These are phyloP conservation scores for Heteromyza rotundicornis DNA, from an alignment of 2,888 invertebrate species.

Conservation along the genomic window DNA sequence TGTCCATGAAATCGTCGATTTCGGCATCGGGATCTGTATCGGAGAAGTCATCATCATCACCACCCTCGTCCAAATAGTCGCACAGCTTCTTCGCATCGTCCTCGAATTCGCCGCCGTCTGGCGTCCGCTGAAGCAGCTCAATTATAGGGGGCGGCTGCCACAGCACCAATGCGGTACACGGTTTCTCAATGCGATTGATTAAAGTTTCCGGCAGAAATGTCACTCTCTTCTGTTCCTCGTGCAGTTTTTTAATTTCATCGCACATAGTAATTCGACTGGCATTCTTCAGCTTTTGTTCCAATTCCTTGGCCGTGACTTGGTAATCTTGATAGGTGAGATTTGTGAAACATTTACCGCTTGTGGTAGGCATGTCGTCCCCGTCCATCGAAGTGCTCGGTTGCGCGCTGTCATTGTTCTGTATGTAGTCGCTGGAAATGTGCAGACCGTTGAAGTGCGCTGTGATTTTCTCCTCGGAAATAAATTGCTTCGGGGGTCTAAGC, in stretches of 20 bases:
- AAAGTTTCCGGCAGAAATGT: slow-evolving; percentile 74
- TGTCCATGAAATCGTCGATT: slow-evolving; percentile 50
- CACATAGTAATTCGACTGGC: slow-evolving; percentile 70
- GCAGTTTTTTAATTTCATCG: slow-evolving; percentile 72
- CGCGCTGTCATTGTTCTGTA: slow-evolving; percentile 34
- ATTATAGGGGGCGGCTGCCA: slow-evolving; percentile 77
- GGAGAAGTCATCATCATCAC: slow-evolving; percentile 12
- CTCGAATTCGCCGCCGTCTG: slow-evolving; percentile 11
- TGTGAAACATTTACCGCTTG: slow-evolving; percentile 42
- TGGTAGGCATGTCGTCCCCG: slow-evolving; percentile 44
- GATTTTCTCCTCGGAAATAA: slow-evolving; percentile 85
- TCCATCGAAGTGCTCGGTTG: slow-evolving; percentile 7
- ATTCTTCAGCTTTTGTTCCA: slow-evolving; percentile 59
- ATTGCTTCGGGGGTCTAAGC: slow-evolving; percentile 71
- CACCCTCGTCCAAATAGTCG: background rate
- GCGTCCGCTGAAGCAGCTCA: slow-evolving; percentile 27
- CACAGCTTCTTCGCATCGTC: slow-evolving; percentile 2
- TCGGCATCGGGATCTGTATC: slow-evolving; percentile 25
- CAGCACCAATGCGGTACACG: slow-evolving; percentile 79
- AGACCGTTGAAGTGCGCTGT: slow-evolving; percentile 78
- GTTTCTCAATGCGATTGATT: slow-evolving; percentile 71
- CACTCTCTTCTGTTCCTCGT: slow-evolving; percentile 49
- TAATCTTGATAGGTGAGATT: slow-evolving; percentile 50
- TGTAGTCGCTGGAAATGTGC: slow-evolving; percentile 69
- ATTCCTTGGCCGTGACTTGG: slow-evolving; percentile 56